phyloP scores from a whole-genome alignment of 2,797 vertebrate genomes.

The Channallabes apus region DNA sequence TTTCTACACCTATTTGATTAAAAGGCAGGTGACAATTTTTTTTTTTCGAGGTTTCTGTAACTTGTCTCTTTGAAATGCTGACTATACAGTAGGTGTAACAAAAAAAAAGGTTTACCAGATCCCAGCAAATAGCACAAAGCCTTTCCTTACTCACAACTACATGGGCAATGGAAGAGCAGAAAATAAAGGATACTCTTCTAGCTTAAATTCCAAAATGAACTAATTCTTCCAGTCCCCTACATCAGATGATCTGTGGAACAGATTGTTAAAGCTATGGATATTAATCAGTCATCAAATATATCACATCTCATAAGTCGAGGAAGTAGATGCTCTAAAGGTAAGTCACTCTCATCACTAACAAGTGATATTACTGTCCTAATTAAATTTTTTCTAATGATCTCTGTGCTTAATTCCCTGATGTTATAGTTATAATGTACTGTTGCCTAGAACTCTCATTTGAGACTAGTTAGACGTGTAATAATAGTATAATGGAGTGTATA shows the following conservation, averaged over 20 bases:
- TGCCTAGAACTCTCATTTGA: background rate
- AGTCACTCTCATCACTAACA: background rate
- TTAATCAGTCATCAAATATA: slow-evolving; percentile 6
- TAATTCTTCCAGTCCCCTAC: background rate
- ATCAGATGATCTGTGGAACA: background rate
- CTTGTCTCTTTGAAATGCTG: background rate
- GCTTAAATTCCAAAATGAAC: background rate
- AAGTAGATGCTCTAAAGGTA: background rate
- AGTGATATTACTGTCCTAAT: too few species aligned
- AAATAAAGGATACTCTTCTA: background rate
- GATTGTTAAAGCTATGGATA: background rate
- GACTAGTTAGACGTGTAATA: background rate
- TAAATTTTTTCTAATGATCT: background rate
- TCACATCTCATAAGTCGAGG: background rate
- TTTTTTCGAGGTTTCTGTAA: too few species aligned
- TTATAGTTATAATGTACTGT: background rate
- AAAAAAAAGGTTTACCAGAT: background rate
- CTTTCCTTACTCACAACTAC: background rate
- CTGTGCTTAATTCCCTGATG: background rate
- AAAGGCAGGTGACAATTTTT: background rate
- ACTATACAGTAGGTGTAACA: background rate
- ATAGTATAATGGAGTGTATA: background rate
- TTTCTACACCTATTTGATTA: background rate
- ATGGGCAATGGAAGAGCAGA: background rate
- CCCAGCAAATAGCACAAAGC: background rate